Evolutionary conservation across 2,797 vertebrate species (phyloP).

Genomic region (Scomberomorus guttatus): DNA sequence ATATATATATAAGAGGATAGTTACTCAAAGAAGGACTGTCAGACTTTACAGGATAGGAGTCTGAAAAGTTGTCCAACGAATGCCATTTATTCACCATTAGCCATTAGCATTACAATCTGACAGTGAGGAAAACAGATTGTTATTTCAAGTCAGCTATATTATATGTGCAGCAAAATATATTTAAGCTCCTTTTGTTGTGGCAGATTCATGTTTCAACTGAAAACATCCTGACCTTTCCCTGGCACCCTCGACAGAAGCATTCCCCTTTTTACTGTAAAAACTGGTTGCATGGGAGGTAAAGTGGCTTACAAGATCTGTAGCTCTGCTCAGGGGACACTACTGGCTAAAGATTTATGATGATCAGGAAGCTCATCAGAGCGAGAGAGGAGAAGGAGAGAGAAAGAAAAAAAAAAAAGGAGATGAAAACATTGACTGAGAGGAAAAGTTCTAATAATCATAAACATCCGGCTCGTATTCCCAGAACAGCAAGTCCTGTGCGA

Average conservation of each 20-base stretch:
- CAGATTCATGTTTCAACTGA: constrained; percentile 64
- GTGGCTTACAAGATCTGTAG: constrained; percentile 70
- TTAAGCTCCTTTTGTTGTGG: constrained; percentile 35
- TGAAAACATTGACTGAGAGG: constrained; percentile 78
- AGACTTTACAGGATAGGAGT: not conserved
- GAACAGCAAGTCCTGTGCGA: constrained; percentile 72
- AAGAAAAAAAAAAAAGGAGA: constrained; percentile 30
- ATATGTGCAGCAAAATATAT: constrained; percentile 34
- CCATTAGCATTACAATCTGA: constrained; percentile 21
- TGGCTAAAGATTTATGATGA: constrained; percentile 76
- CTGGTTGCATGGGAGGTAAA: constrained; percentile 59
- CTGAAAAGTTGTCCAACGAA: constrained; percentile 4
- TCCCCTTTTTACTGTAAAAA: constrained; percentile 57
- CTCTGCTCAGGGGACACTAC: constrained; percentile 58
- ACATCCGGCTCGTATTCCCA: constrained; percentile 80
- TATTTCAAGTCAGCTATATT: constrained; percentile 34
- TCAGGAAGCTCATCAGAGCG: constrained; percentile 74
- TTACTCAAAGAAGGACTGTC: not conserved
- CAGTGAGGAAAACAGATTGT: constrained; percentile 16
- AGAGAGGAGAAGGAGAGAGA: constrained; percentile 33
- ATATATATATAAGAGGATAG: constrained; percentile 19
- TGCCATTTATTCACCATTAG: not conserved
- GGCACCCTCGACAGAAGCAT: constrained; percentile 41
- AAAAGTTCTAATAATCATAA: constrained; percentile 87
- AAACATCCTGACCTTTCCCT: constrained; percentile 69